phyloP scores from a whole-genome alignment of 2,113 vertebrate species.

The Salvator merianae region DNA sequence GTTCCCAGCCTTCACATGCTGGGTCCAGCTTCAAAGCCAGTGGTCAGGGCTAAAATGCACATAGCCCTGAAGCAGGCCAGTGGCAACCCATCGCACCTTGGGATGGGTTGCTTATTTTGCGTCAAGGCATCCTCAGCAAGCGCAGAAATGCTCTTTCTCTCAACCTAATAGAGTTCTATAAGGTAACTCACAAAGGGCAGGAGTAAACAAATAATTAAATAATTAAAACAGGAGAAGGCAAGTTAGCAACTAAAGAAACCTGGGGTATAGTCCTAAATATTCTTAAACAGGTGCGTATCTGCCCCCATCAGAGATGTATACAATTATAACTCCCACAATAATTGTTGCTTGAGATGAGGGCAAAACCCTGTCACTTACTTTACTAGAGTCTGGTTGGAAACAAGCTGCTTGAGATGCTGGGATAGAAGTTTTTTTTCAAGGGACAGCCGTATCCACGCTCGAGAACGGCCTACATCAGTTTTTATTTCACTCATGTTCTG shows the following conservation, averaged over 20 bases:
- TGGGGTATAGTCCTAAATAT: neutral
- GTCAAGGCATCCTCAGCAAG: too few relatives aligned
- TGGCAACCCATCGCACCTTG: too few relatives aligned
- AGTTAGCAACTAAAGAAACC: neutral
- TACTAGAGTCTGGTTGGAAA: constrained; percentile 84
- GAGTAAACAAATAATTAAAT: too few relatives aligned
- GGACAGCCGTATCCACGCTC: constrained; percentile 94
- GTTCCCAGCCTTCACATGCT: too few relatives aligned
- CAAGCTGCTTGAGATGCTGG: constrained; percentile 94
- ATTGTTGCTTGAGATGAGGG: neutral
- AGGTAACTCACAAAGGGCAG: too few relatives aligned
- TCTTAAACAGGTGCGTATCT: neutral
- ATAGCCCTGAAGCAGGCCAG: too few relatives aligned
- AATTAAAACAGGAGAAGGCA: too few relatives aligned
- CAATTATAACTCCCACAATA: neutral
- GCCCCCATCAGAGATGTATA: neutral
- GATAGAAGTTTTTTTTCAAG: constrained; percentile 96
- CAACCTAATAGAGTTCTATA: too few relatives aligned
- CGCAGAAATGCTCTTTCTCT: too few relatives aligned
- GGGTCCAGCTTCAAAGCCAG: too few relatives aligned
- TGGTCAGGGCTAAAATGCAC: too few relatives aligned
- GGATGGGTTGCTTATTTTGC: too few relatives aligned
- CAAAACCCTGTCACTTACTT: constrained; percentile 73
- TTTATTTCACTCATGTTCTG: constrained; percentile 94
- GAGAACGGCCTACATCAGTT: constrained; percentile 91